A percentile compares a stretch with the other conserved stretches of the same genome.
Conservation (phyloP, 2,888 invertebrate species). For the Folsomia manolachei region DNA sequence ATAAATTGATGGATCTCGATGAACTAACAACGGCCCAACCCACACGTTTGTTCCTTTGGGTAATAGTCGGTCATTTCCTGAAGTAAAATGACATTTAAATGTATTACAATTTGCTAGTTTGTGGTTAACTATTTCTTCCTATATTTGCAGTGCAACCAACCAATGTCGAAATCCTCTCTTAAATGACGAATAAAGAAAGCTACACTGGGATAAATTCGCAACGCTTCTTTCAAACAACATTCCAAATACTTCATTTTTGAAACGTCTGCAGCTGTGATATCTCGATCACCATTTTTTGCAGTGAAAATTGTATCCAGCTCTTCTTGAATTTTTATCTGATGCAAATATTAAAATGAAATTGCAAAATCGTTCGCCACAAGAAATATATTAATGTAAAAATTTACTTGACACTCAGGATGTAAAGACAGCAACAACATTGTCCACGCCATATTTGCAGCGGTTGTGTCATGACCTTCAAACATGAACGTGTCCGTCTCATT, state of each 20-base stretch:
- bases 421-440: constrained; percentile 18
- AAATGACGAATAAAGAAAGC: constrained; percentile 53
- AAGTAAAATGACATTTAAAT: neutral
- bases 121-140: no score
- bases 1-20: constrained; percentile 31
- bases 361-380: no score
- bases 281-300: constrained; percentile 22
- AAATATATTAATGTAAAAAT: neutral
- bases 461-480: constrained; percentile 52
- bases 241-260: constrained; percentile 54
- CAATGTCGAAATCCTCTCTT: constrained; percentile 51
- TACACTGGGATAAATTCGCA: constrained; percentile 54
- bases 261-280: constrained; percentile 53
- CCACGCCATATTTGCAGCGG: constrained; percentile 28
- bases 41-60: constrained; percentile 24
- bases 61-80: constrained; percentile 16
- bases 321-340: constrained; percentile 25
- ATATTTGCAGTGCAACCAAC: constrained; percentile 31
- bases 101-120: constrained; percentile 3
- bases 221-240: constrained; percentile 54
- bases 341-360: no score
- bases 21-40: constrained; percentile 26
- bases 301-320: constrained; percentile 38
- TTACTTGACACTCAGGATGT: constrained; percentile 41
- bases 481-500: constrained; percentile 69